Percentiles rank a stretch among this genome's conserved stretches.
phyloP scores from a whole-genome alignment of 2,797 vertebrate genomes.

The Micropoecilia bifurca region DNA sequence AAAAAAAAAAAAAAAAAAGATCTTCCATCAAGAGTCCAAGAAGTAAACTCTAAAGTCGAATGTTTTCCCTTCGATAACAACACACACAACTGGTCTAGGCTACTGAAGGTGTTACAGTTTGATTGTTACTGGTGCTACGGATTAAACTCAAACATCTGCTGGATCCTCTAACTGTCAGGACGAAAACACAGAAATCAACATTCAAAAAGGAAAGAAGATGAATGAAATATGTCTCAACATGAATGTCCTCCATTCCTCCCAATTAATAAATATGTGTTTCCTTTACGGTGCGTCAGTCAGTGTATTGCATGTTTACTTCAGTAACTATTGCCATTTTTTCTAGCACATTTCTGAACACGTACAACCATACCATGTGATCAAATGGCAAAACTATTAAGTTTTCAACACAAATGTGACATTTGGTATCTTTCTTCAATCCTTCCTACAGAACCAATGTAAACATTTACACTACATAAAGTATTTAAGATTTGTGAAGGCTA shows the following conservation, averaged over 20 bases:
- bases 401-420: constrained; percentile 66
- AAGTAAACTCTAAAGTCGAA: constrained; percentile 26
- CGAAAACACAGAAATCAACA: constrained; percentile 23
- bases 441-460: constrained; percentile 72
- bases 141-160: constrained; percentile 39
- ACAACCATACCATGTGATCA: constrained; percentile 61
- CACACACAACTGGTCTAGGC: constrained; percentile 58
- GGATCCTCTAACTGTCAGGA: constrained; percentile 23
- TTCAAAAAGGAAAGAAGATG: constrained; percentile 32
- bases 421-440: constrained; percentile 61
- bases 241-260: constrained; percentile 12
- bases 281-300: constrained; percentile 7
- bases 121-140: constrained; percentile 64
- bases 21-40: constrained; percentile 28
- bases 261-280: constrained; percentile 17
- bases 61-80: constrained; percentile 51
- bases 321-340: constrained; percentile 70
- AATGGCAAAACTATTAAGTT: constrained; percentile 57
- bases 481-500: constrained; percentile 65
- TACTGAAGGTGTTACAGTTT: constrained; percentile 46
- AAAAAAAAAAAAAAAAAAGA: background rate
- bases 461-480: constrained; percentile 69
- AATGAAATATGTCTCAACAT: constrained; percentile 29
- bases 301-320: constrained; percentile 55
- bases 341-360: constrained; percentile 58